Evolutionary conservation across 2,797 vertebrate species (phyloP).

Genomic region (Microhierax caerulescens): DNA sequence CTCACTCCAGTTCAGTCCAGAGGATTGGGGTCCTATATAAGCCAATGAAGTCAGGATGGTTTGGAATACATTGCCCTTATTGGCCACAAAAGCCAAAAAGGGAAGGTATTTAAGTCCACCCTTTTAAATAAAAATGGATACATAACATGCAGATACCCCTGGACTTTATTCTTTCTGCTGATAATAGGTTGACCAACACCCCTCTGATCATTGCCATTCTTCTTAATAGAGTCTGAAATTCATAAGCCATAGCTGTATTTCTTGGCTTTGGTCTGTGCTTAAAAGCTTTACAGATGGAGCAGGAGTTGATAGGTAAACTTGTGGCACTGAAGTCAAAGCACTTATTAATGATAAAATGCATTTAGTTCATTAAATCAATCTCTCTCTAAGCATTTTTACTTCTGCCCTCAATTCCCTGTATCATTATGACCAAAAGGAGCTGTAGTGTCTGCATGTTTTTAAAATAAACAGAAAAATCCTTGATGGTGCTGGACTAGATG

Average conservation of each 20-base stretch:
- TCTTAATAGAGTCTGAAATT: not conserved
- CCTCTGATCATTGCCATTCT: not conserved
- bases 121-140: not conserved
- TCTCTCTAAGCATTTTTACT: not conserved
- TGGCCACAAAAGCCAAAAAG: not conserved
- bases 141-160: not conserved
- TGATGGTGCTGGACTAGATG: constrained; percentile 61
- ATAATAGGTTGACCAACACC: not conserved
- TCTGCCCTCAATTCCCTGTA: constrained; percentile 4
- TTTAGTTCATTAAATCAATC: constrained; percentile 1
- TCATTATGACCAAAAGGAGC: constrained; percentile 19
- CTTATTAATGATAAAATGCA: not conserved
- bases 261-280: not conserved
- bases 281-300: not conserved
- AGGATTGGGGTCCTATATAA: not conserved
- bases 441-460: constrained; percentile 59
- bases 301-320: constrained; percentile 21
- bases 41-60: not conserved
- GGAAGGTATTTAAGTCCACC: not conserved
- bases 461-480: constrained; percentile 68
- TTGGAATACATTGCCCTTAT: not conserved
- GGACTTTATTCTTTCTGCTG: not conserved
- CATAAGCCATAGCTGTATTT: not conserved
- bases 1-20: not conserved
- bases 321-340: not conserved